Percentiles rank a stretch among this genome's conserved stretches.
phyloP scores from a whole-genome alignment of 1,140 invertebrate genomes.

The Drosophila sechellia region DNA sequence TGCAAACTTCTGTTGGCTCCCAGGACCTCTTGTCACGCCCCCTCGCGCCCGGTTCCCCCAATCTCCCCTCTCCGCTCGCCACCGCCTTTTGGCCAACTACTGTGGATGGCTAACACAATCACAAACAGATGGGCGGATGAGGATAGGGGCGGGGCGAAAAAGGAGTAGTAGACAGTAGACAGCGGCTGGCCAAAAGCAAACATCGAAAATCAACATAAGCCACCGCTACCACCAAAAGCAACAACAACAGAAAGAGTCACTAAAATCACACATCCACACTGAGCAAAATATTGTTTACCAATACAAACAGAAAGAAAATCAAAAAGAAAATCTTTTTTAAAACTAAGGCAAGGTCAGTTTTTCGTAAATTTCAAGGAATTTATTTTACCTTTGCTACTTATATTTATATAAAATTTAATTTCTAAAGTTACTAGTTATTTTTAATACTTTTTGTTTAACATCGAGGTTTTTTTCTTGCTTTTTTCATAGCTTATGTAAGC shows the following conservation, averaged over 20 bases:
- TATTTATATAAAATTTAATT: too few species aligned
- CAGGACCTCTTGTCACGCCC: conserved; percentile 20
- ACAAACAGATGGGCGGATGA: conserved; percentile 7
- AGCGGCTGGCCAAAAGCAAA: conserved; percentile 60
- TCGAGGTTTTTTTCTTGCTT: too few species aligned
- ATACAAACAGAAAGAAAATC: too few species aligned
- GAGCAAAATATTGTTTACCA: background rate
- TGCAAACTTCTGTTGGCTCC: conserved; percentile 53
- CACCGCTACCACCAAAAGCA: conserved; percentile 21
- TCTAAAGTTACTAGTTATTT: too few species aligned
- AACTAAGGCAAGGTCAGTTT: too few species aligned
- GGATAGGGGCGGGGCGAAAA: too few species aligned
- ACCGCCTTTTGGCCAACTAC: conserved; percentile 6
- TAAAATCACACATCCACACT: conserved; percentile 40
- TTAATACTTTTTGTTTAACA: too few species aligned
- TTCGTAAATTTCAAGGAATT: too few species aligned
- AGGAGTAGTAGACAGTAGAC: conserved; percentile 13
- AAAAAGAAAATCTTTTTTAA: too few species aligned
- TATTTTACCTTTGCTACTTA: too few species aligned
- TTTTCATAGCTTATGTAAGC: background rate
- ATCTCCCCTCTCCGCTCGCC: background rate
- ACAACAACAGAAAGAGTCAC: conserved; percentile 19
- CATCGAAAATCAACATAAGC: conserved; percentile 66
- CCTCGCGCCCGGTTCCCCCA: background rate
- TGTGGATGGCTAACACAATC: conserved; percentile 48